phyloP scores from a whole-genome alignment of 2,797 vertebrate species.

The Ara ararauna region DNA sequence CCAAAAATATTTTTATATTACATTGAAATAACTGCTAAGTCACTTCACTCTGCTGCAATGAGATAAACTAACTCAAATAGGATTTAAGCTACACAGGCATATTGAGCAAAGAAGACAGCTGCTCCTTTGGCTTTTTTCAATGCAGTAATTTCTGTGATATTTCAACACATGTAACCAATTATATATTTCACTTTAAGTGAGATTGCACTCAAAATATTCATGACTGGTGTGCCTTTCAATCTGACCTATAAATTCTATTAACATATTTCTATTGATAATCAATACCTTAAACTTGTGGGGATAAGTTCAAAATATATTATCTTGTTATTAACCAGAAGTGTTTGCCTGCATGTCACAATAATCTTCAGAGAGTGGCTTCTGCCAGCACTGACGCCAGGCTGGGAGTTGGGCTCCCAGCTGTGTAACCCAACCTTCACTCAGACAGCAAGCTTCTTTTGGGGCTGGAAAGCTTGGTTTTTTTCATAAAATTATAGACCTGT shows the following conservation, averaged over 20 bases:
- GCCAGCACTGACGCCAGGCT: too few species aligned
- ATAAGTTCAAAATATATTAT: background rate
- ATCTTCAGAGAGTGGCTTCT: background rate
- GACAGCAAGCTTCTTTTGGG: fast-evolving
- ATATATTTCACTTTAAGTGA: background rate
- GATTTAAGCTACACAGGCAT: background rate
- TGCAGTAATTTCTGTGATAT: background rate
- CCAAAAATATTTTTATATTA: background rate
- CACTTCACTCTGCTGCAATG: background rate
- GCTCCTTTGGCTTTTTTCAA: background rate
- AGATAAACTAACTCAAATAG: background rate
- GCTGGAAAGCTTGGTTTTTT: background rate
- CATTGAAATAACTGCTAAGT: background rate
- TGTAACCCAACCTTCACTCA: background rate
- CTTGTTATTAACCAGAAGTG: background rate
- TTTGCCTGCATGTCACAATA: background rate
- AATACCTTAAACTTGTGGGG: background rate
- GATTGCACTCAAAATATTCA: background rate
- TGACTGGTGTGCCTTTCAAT: background rate
- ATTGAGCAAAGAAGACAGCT: background rate
- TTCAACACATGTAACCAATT: background rate
- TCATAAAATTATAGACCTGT: background rate
- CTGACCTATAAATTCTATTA: background rate
- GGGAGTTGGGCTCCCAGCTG: background rate
- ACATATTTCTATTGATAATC: background rate